Conservation (phyloP, 2,797 vertebrate genomes). For the Clarias platycephalus region DNA sequence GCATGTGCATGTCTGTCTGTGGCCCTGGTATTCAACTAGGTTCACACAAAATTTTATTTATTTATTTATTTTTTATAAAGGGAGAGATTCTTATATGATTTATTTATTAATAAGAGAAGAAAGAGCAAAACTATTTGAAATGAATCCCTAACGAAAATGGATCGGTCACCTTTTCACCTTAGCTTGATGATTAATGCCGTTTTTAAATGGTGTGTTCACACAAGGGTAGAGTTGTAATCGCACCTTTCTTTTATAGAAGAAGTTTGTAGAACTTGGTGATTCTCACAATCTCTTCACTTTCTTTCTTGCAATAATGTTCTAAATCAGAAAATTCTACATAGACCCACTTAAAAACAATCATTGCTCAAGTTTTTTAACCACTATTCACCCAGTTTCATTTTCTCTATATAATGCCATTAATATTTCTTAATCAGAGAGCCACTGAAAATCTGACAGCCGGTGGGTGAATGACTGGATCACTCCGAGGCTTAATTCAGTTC, state of each 20-base stretch:
- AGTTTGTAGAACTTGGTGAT: background rate
- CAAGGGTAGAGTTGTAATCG: background rate
- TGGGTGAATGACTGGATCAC: background rate
- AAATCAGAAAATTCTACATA: background rate
- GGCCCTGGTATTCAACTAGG: background rate
- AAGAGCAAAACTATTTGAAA: background rate
- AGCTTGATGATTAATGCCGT: background rate
- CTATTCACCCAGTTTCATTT: background rate
- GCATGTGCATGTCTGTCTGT: constrained; percentile 9
- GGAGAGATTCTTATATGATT: background rate
- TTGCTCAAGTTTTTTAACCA: background rate
- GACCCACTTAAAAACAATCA: background rate
- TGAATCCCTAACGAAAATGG: background rate
- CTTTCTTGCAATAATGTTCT: background rate
- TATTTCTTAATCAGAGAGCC: background rate
- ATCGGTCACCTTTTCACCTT: background rate
- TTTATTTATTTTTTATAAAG: background rate
- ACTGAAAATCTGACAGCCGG: background rate
- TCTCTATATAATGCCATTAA: background rate
- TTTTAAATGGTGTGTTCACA: background rate
- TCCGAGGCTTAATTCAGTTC: background rate
- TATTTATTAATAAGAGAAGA: background rate
- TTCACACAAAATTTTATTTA: background rate
- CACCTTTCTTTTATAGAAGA: background rate
- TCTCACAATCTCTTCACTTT: background rate